Base-by-base conservation (phyloP, 1,140 invertebrate species). In the Heliconius eleuchia region DNA sequence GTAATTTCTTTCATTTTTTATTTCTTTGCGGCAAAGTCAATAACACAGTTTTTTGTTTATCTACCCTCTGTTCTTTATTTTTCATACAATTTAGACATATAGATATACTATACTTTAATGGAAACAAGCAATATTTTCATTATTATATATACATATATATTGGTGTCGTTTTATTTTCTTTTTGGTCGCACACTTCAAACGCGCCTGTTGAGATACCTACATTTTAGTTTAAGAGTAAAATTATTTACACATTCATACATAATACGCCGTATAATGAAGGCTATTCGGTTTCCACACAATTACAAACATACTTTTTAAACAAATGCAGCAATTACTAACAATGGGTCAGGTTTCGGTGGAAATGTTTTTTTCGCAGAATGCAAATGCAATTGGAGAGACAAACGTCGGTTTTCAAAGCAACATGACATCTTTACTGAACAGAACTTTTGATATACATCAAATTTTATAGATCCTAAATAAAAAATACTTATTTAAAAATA, bases 331-430 rank as follows among this genome's bases (percentile, higher is more conserved):
- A 66, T 74, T 66, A 78, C 77, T 77, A 74, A 83, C 77, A 79
- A 66, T 37, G 30, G 72, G 23, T 77, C 79, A 34, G 9, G 70
- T 79, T 80, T 79, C 77, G 23, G 23, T 70, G 57, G 71, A 78
- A 80, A 76, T 30, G 19, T 72, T 71, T 34, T 76, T 83, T 82
- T 82, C 82, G 76, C 76, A 80, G 77, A 79, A 83, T 81, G 76
- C 60, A 66, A 37, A 13, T 66, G 60, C 60, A 66, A 66, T 66
- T 30, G 23, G 60, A 66, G 60, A 16, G 3, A 66, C 23, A 66
- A 66, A 27, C 60, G 4, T 0, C 11, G 23, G 11, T 66, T 66
- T 66, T 30, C 60, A 66, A 66, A 66, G 16, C 3, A 6, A 13
- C 11, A 13, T 66, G 9, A 66, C 55, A 57, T 57, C 55, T 57